Evolutionary conservation across 2,888 invertebrate genomes (phyloP).

Genomic region (Timema cristinae): DNA sequence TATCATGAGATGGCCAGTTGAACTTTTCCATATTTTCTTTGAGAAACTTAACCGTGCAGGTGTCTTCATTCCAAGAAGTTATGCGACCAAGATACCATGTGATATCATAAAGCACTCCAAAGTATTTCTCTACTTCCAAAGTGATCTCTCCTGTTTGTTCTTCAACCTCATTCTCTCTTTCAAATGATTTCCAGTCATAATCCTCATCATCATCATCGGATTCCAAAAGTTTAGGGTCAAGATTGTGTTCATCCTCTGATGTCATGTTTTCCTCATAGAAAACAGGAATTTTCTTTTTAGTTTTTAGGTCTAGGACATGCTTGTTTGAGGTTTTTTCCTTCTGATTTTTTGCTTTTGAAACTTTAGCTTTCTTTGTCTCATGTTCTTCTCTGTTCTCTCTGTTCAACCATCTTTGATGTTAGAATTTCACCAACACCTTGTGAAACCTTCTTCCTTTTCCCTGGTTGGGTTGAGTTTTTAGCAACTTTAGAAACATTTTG

Average conservation of each 20-base stretch:
- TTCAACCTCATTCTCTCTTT: too few relatives aligned
- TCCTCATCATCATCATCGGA: too few relatives aligned
- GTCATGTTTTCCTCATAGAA: too few relatives aligned
- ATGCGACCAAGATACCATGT: constrained; percentile 10
- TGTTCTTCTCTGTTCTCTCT: not conserved
- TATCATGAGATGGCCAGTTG: constrained; percentile 15
- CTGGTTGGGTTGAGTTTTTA: not conserved
- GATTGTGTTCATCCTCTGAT: too few relatives aligned
- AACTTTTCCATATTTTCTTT: constrained; percentile 17
- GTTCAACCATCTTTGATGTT: not conserved
- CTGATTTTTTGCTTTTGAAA: not conserved
- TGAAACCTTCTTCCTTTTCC: constrained; percentile 4
- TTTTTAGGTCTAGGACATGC: too few relatives aligned
- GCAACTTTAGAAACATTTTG: not conserved
- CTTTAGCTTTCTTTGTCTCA: not conserved
- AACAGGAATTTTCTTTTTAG: too few relatives aligned
- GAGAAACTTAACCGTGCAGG: constrained; percentile 10
- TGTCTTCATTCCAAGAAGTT: constrained; percentile 2
- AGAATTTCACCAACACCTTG: constrained; percentile 9
- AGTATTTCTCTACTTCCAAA: constrained; percentile 1
- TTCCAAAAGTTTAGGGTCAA: too few relatives aligned
- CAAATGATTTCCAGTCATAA: too few relatives aligned
- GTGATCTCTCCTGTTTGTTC: too few relatives aligned
- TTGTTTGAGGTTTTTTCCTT: too few relatives aligned
- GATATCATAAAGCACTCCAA: constrained; percentile 1